These are phyloP conservation scores for Tetranychus truncatus DNA, from an alignment of 2,888 invertebrate genomes.

Conservation along the genomic window DNA sequence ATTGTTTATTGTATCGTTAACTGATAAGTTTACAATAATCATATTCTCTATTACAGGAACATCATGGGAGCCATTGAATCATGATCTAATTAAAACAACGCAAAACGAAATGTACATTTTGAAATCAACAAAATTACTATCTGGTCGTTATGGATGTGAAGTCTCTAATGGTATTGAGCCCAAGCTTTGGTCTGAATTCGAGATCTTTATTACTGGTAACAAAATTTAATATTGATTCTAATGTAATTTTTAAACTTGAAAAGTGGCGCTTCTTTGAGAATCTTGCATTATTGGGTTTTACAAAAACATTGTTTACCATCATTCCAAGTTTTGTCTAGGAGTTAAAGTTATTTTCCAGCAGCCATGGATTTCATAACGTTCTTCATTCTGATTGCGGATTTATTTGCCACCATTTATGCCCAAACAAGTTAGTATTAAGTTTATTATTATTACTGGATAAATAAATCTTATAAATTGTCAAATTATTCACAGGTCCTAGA, in stretches of 20 bases:
- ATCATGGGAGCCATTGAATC: neutral
- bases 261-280: neutral
- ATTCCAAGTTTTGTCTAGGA: too few relatives aligned
- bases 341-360: too few relatives aligned
- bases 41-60: too few relatives aligned
- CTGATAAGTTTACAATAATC: too few relatives aligned
- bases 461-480: too few relatives aligned
- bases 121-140: neutral
- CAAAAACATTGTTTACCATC: too few relatives aligned
- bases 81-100: neutral
- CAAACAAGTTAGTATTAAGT: neutral
- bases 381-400: too few relatives aligned
- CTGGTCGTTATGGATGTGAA: neutral
- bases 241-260: neutral
- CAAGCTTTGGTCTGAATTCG: neutral
- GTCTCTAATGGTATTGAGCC: neutral
- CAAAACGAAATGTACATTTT: neutral
- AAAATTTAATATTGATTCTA: neutral
- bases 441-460: neutral
- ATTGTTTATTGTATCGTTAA: too few relatives aligned
- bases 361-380: too few relatives aligned
- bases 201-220: neutral
- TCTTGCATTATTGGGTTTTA: neutral
- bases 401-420: neutral
- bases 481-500: neutral